Evolutionary conservation across 2,888 invertebrate species (phyloP), one percentile per base, ranked within the genome.

Genomic region (Thumatha senex): DNA sequence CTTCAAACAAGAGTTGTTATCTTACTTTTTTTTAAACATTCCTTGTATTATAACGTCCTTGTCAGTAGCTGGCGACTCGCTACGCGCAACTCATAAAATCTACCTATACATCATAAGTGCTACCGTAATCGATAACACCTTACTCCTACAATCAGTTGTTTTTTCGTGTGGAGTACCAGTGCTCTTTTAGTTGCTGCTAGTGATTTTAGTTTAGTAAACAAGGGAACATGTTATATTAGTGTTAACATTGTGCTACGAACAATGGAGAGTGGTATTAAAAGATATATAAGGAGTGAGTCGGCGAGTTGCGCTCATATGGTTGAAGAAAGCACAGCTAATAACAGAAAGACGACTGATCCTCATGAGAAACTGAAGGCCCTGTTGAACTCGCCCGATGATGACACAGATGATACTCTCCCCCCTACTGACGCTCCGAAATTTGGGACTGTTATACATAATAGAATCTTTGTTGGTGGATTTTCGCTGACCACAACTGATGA

Each of bases 401-500:
- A 89, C 18, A 84, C 84, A 0, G 91, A 92, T 45, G 92, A 92
- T 49, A 79, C 82, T 11, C 77, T 89, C 0, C 89, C 89, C 4
- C 89, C 90, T 0, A 82, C 88, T 1, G 89, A 86, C 75, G 93
- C 85, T 61, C 94, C 87, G 0, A 94, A 94, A 76, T 94, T 93
- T 67, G 98, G 95, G 61, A 98, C 98, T 31, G 93, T 98, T 56
- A 97, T 98, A 72, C 98, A 98, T 54, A 98, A 98, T 86, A 93
- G 98, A 72, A 97, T 99, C 75, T 99, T 99, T 86, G 98, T 99
- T 46, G 98, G 99, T 51, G 99, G 98, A 18, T 98, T 99, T 75
- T 96, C 98, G 50, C 94, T 97, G 72, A 97, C 96, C 76, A 98
- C 98, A 40, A 97, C 98, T 43, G 98, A 98, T 88, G 95, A 95